Conservation (phyloP, 2,888 invertebrate species). For the Cartodere bifasciata region DNA sequence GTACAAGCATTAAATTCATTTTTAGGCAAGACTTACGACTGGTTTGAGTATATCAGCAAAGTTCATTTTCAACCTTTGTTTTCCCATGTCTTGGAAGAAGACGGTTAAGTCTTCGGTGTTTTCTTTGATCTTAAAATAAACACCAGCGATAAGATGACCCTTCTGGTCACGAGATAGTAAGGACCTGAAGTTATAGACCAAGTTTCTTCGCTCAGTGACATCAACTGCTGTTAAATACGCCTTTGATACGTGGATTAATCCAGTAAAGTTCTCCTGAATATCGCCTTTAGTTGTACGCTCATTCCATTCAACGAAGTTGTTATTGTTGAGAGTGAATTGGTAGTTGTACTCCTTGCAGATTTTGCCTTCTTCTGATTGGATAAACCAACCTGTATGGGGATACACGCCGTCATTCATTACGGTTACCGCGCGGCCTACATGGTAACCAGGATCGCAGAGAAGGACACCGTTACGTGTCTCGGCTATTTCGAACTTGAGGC, state of each 20-base stretch:
- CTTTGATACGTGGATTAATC: constrained; percentile 66
- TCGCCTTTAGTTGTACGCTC: constrained; percentile 60
- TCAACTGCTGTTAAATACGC: constrained; percentile 71
- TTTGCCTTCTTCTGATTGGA: constrained; percentile 62
- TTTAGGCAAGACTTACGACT: constrained; percentile 15
- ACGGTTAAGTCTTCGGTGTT: constrained; percentile 54
- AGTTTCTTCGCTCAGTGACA: constrained; percentile 79
- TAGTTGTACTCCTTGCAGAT: constrained; percentile 78
- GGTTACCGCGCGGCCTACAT: constrained; percentile 72
- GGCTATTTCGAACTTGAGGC: constrained; percentile 57
- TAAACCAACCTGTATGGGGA: constrained; percentile 84
- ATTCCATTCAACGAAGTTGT: constrained; percentile 74
- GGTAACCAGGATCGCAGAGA: constrained; percentile 84
- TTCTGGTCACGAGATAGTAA: constrained; percentile 71
- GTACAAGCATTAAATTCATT: too few species aligned
- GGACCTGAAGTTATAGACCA: constrained; percentile 74
- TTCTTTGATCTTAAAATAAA: constrained; percentile 68
- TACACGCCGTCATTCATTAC: constrained; percentile 75
- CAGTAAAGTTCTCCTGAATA: constrained; percentile 41
- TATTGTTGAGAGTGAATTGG: constrained; percentile 52
- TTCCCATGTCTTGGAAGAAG: constrained; percentile 60
- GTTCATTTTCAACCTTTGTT: constrained; percentile 60
- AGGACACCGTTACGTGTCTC: constrained; percentile 65
- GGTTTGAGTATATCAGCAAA: constrained; percentile 50
- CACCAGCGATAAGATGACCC: constrained; percentile 69